phyloP scores from a whole-genome alignment of 2,888 invertebrate species.

The Chloroclysta siterata region DNA sequence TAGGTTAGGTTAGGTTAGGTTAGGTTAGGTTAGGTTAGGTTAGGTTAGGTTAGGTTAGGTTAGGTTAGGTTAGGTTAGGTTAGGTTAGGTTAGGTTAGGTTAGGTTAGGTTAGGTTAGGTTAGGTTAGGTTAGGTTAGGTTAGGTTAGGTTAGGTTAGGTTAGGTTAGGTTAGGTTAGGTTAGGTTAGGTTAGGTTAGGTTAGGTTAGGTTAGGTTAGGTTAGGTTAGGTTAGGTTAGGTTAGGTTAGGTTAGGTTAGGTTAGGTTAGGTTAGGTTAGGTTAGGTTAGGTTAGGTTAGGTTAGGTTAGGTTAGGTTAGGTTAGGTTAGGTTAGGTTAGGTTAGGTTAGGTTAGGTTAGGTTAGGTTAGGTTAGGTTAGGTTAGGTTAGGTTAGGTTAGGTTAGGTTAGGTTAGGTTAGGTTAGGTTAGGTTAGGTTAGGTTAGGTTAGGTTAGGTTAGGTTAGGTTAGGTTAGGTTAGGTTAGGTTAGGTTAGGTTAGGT shows the following conservation, averaged over 20 bases:
- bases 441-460: conserved; percentile 35
- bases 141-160: conserved; percentile 26
- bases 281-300: conserved; percentile 46
- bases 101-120: conserved; percentile 21
- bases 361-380: conserved; percentile 40
- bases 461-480: conserved; percentile 33
- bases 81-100: conserved; percentile 33
- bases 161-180: conserved; percentile 35
- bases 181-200: conserved; percentile 38
- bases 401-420: conserved; percentile 41
- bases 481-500: conserved; percentile 30
- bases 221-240: conserved; percentile 47
- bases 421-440: conserved; percentile 40
- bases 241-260: conserved; percentile 47
- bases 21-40: conserved; percentile 47
- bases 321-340: conserved; percentile 48
- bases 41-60: conserved; percentile 47
- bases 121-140: conserved; percentile 19
- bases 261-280: conserved; percentile 46
- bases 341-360: conserved; percentile 48
- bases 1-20: conserved; percentile 37
- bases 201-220: conserved; percentile 41
- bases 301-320: conserved; percentile 46
- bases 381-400: conserved; percentile 42
- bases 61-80: conserved; percentile 35